A percentile compares a stretch with the other conserved stretches of the same genome.
These are phyloP conservation scores for Aradophagus sp. DNA, from an alignment of 1,140 invertebrate species.

Conservation along the genomic window DNA sequence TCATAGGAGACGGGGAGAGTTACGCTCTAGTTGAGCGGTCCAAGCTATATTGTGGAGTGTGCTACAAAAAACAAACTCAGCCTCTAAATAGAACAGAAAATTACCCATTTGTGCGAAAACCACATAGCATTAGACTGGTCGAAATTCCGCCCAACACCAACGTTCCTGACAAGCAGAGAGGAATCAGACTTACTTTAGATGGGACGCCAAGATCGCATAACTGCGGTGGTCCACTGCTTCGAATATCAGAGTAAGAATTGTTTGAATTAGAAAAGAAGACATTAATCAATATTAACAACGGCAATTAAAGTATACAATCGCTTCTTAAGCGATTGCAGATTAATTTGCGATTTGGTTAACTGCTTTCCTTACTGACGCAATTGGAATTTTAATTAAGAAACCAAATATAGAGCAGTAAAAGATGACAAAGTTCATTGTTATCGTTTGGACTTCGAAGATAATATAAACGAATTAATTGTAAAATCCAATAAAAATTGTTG, in stretches of 20 bases:
- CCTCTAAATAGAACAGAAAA: constrained; percentile 77
- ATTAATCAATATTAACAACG: constrained; percentile 23
- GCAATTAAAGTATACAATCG: constrained; percentile 3
- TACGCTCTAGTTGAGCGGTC: constrained; percentile 92
- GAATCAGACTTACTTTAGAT: constrained; percentile 79
- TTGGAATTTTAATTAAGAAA: constrained; percentile 5
- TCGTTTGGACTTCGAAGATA: too few species aligned
- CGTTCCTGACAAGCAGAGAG: constrained; percentile 72
- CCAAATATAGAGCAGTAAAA: too few species aligned
- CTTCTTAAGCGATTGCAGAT: constrained; percentile 25
- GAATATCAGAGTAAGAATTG: constrained; percentile 78
- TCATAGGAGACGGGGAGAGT: constrained; percentile 93
- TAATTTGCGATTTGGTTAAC: constrained; percentile 10
- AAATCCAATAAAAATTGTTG: too few species aligned
- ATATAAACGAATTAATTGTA: too few species aligned
- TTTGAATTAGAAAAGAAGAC: not conserved
- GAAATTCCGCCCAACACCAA: constrained; percentile 80
- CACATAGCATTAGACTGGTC: constrained; percentile 86
- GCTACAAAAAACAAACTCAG: constrained; percentile 74
- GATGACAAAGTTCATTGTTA: too few species aligned
- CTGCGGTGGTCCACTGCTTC: constrained; percentile 73
- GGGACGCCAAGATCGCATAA: constrained; percentile 71
- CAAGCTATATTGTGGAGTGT: constrained; percentile 85
- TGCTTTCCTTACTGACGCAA: constrained; percentile 19
- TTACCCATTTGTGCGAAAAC: constrained; percentile 77